Evolutionary conservation across 2,888 invertebrate genomes (phyloP).

Genomic region (Parnassius apollo): DNA sequence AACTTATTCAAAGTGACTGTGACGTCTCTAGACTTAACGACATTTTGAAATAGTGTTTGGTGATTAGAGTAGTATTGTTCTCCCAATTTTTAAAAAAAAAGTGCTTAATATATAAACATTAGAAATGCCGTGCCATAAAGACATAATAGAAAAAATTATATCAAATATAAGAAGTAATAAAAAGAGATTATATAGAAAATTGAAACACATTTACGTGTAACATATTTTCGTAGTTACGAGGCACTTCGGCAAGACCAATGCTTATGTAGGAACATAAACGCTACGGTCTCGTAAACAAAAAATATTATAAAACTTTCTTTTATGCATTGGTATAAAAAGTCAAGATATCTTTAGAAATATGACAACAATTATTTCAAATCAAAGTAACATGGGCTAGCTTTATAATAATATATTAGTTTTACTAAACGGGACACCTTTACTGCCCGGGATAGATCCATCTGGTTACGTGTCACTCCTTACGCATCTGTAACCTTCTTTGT

Average conservation of each 20-base stretch:
- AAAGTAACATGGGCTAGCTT: no score
- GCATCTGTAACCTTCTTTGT: no score
- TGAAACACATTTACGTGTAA: slow-evolving; percentile 21
- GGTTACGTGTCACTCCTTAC: no score
- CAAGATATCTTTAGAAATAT: fast-evolving
- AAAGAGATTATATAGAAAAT: slow-evolving; percentile 23
- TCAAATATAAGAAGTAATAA: slow-evolving; percentile 23
- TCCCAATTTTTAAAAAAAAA: neutral
- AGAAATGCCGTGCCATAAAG: slow-evolving; percentile 10
- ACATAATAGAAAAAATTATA: slow-evolving; percentile 20
- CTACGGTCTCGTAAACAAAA: slow-evolving; percentile 22
- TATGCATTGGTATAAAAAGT: neutral
- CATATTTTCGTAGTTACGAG: slow-evolving; percentile 23
- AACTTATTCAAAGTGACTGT: no score
- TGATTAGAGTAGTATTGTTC: neutral
- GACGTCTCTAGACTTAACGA: no score
- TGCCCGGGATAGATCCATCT: no score
- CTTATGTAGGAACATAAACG: slow-evolving; percentile 23
- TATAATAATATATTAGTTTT: no score
- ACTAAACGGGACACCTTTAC: no score
- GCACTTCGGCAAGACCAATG: slow-evolving; percentile 23
- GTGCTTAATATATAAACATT: slow-evolving; percentile 10
- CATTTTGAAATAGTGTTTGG: no score
- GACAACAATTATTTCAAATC: no score
- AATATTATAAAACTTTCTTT: slow-evolving; percentile 15